Conservation (phyloP, 2,797 vertebrate genomes). For the Sternarchorhynchus goeldii region DNA sequence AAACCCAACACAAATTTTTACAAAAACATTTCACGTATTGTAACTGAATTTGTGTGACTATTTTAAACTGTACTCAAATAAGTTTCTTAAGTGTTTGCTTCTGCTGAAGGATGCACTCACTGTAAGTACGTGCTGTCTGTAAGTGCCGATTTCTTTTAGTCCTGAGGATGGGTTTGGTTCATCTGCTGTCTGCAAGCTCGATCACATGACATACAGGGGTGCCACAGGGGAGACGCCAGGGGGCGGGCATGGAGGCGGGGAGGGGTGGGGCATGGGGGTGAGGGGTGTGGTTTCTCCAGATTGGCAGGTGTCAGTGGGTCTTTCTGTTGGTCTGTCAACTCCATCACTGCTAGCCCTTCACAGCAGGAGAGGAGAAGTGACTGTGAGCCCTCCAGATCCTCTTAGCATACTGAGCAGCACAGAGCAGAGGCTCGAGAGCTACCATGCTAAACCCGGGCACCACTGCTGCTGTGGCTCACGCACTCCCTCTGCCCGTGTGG, state of each 20-base stretch:
- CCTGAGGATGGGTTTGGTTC: constrained; percentile 6
- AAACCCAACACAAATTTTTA: not conserved
- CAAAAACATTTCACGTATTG: not conserved
- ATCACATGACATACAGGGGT: constrained; percentile 38
- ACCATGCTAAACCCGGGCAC: constrained; percentile 38
- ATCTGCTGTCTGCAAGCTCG: constrained; percentile 22
- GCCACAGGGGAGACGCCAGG: not conserved
- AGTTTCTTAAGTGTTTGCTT: not conserved
- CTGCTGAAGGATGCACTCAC: not conserved
- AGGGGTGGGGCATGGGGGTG: no score
- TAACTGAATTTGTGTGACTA: not conserved
- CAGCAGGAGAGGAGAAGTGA: constrained; percentile 49
- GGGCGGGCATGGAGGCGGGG: no score
- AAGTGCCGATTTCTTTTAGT: not conserved
- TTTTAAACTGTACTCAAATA: not conserved
- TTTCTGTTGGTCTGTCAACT: constrained; percentile 52
- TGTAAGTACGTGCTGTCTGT: not conserved
- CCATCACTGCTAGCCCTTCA: constrained; percentile 53
- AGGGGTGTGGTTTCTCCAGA: constrained; percentile 20
- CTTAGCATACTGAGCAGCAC: constrained; percentile 48
- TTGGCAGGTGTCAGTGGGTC: constrained; percentile 33
- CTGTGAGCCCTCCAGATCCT: constrained; percentile 43
- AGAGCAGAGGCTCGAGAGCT: not conserved
- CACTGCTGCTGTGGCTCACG: constrained; percentile 3
- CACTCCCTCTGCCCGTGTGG: constrained; percentile 6